Evolutionary conservation across 2,797 vertebrate species (phyloP), one percentile per base, ranked within the genome.

Genomic region (Enteromius thamalakanensis): DNA sequence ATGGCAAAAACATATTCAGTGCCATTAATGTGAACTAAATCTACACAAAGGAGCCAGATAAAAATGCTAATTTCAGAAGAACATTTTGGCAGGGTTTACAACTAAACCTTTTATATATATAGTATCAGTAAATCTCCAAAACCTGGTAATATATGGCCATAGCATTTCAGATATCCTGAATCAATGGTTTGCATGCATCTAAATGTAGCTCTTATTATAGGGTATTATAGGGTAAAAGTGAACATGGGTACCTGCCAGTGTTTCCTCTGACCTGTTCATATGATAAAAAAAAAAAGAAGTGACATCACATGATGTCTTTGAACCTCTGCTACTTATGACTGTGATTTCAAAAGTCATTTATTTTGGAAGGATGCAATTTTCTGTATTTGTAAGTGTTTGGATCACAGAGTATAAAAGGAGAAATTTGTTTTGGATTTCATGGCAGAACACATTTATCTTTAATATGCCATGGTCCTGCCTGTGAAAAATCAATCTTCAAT

Each of bases 401-500:
- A 29, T 85, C 34, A 60, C 40, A 76, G 42, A 74, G 29, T 85
- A 72, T 65, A 65, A 82, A 85, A 78, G 1, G 9, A 69, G 9
- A 67, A 2, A 26, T 29, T 53, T 55, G n/a, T 29, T 76, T 69
- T 75, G 15, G 11, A 34, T 42, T 62, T 45, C 37, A 47, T 29
- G n/a, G 72, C 47, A 76, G 53, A 83, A 79, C 11, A 58, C n/a
- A 47, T 49, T 67, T 34, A 58, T 69, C 14, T 70, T 77, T 64
- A 32, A 65, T 77, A 69, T 47, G 45, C 65, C 77, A 47, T n/a
- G 23, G 64, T 83, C 62, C 45, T 58, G 37, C 55, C 23, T 64
- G 87, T 86, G 91, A 88, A 92, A 92, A 93, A 92, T 91, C 86
- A 87, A 91, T 86, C 79, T 92, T 47, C 83, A 85, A 78, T 45